A percentile compares a stretch with the other conserved stretches of the same genome.
These are phyloP conservation scores for Paraplagusia blochii DNA, from an alignment of 2,113 vertebrate genomes.

Conservation along the genomic window DNA sequence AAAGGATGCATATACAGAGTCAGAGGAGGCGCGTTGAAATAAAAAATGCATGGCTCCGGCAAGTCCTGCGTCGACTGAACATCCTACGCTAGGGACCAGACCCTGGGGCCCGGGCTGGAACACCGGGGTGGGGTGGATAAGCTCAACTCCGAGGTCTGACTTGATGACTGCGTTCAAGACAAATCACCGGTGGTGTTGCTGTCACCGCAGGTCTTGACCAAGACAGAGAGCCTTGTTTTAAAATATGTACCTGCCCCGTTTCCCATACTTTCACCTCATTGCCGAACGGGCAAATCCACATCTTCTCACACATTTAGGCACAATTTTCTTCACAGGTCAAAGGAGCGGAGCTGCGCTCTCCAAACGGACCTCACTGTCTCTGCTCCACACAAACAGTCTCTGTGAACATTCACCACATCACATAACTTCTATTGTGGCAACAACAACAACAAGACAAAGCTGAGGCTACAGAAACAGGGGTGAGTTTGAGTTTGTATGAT, in stretches of 20 bases:
- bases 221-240: conserved; percentile 71
- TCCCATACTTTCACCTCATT: conserved; percentile 52
- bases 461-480: conserved; percentile 41
- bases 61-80: conserved; percentile 55
- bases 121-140: conserved; percentile 43
- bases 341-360: conserved; percentile 44
- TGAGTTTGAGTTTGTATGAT: conserved; percentile 43
- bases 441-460: conserved; percentile 7
- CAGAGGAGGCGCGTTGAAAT: conserved; percentile 27
- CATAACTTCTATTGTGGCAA: conserved; percentile 34
- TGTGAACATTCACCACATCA: conserved; percentile 65
- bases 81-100: conserved; percentile 44
- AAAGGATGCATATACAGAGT: conserved; percentile 49
- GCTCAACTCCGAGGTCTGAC: conserved; percentile 44
- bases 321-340: conserved; percentile 69
- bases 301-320: conserved; percentile 49
- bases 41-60: conserved; percentile 50
- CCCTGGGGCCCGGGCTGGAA: conserved; percentile 27
- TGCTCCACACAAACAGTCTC: conserved; percentile 12
- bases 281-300: conserved; percentile 46
- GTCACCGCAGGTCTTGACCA: conserved; percentile 69
- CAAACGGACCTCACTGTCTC: conserved; percentile 2
- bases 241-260: conserved; percentile 64
- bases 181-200: conserved; percentile 74
- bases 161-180: conserved; percentile 68